A percentile compares a stretch with the other conserved stretches of the same genome.
phyloP scores from a whole-genome alignment of 2,113 vertebrate species.

The Bagarius yarrelli region DNA sequence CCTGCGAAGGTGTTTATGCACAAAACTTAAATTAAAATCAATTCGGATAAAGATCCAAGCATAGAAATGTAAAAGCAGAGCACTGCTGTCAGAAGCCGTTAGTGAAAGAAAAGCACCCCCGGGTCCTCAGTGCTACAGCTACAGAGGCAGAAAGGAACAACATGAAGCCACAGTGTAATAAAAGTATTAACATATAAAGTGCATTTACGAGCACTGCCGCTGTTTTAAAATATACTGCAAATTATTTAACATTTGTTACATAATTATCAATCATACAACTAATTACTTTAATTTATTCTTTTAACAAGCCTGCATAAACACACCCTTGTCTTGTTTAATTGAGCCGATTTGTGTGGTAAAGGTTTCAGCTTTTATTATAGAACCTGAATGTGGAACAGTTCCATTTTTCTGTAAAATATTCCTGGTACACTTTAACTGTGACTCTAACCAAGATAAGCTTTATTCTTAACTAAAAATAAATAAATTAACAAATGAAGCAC shows the following conservation, averaged over 20 bases:
- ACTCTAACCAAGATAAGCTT: not conserved
- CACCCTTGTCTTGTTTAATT: not conserved
- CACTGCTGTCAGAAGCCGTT: slow-evolving; percentile 10
- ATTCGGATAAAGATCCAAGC: not conserved
- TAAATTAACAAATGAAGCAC: not conserved
- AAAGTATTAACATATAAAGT: not conserved
- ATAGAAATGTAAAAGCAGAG: not conserved
- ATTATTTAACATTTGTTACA: not conserved
- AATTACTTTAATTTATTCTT: too few relatives aligned
- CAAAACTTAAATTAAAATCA: not conserved
- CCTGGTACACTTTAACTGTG: not conserved
- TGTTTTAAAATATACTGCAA: not conserved
- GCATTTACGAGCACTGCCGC: not conserved
- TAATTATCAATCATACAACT: not conserved
- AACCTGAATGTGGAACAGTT: not conserved
- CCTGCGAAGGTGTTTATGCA: not conserved
- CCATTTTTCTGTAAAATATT: not conserved
- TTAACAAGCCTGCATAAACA: too few relatives aligned
- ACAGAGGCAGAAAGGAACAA: slow-evolving; percentile 10
- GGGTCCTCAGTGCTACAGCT: not conserved
- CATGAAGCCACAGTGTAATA: slow-evolving; percentile 12
- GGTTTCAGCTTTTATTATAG: not conserved
- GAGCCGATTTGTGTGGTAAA: not conserved
- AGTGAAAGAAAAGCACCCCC: slow-evolving; percentile 2
- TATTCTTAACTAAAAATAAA: not conserved